phyloP scores from a whole-genome alignment of 2,797 vertebrate species.

The Cirrhinus mrigala region DNA sequence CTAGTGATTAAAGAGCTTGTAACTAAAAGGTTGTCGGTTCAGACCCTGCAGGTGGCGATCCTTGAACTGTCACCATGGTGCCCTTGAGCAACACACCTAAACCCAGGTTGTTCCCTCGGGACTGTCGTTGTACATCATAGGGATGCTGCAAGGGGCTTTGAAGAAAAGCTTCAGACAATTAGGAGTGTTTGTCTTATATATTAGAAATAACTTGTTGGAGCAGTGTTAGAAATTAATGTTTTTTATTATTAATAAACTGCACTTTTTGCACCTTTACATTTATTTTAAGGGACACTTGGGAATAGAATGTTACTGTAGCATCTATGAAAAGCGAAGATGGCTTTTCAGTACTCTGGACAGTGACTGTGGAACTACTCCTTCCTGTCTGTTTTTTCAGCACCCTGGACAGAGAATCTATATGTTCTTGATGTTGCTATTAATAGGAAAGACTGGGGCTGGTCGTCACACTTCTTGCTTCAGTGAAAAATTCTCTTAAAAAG shows the following conservation, averaged over 20 bases:
- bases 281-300: not conserved
- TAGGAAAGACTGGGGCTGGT: not conserved
- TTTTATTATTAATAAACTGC: not conserved
- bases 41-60: slow-evolving; percentile 3
- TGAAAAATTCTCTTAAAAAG: not conserved
- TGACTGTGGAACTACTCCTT: not conserved
- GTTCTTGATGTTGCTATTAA: not conserved
- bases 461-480: not conserved
- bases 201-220: not conserved
- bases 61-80: slow-evolving; percentile 32
- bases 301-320: not conserved
- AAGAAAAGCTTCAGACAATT: not conserved
- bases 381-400: slow-evolving; percentile 17
- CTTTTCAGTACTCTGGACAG: slow-evolving; percentile 46
- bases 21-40: slow-evolving; percentile 4
- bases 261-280: not conserved
- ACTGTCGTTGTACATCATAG: not conserved
- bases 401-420: slow-evolving; percentile 12
- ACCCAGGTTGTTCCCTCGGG: not conserved
- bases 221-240: not conserved
- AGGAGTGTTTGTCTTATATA: not conserved
- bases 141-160: not conserved
- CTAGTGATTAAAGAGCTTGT: slow-evolving; percentile 8
- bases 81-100: slow-evolving; percentile 23
- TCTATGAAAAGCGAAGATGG: not conserved